Percentiles rank a stretch among this genome's conserved stretches.
Conservation (phyloP, 2,113 vertebrate genomes). For the Microcebus jonahi region DNA sequence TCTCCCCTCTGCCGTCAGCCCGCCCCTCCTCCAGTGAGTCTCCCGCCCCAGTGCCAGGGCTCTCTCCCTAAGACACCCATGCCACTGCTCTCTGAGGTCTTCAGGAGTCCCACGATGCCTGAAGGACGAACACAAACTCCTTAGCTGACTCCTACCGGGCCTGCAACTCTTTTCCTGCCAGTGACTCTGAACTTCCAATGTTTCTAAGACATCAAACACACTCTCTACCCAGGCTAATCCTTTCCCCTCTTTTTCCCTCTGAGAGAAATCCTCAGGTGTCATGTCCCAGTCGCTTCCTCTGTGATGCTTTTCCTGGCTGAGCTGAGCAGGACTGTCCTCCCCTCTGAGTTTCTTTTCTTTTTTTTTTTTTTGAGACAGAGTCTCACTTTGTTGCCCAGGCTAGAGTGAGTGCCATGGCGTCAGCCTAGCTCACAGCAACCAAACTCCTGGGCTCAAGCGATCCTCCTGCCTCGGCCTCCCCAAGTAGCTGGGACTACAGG, state of each 20-base stretch:
- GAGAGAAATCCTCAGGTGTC: neutral
- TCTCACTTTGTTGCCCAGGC: too few relatives aligned
- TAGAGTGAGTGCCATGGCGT: too few relatives aligned
- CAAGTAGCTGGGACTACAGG: too few relatives aligned
- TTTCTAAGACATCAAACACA: neutral
- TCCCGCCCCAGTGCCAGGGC: neutral
- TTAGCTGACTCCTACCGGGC: neutral
- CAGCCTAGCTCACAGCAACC: too few relatives aligned
- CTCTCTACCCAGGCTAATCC: neutral
- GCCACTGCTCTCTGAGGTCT: neutral
- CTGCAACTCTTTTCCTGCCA: neutral
- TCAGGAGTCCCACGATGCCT: neutral
- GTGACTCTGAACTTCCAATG: neutral
- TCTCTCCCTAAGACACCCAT: neutral
- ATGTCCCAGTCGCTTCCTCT: neutral
- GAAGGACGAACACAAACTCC: too few relatives aligned
- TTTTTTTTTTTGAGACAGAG: too few relatives aligned
- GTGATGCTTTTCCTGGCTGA: neutral
- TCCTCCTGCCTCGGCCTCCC: too few relatives aligned
- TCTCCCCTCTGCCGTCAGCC: too few relatives aligned
- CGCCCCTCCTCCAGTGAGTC: neutral
- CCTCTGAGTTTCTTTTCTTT: neutral
- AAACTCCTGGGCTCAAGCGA: too few relatives aligned
- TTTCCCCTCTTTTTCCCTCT: neutral
- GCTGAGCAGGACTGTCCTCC: neutral